Evolutionary conservation across 2,797 vertebrate species (phyloP), one percentile per base, ranked within the genome.

Genomic region (Miichthys miiuy): DNA sequence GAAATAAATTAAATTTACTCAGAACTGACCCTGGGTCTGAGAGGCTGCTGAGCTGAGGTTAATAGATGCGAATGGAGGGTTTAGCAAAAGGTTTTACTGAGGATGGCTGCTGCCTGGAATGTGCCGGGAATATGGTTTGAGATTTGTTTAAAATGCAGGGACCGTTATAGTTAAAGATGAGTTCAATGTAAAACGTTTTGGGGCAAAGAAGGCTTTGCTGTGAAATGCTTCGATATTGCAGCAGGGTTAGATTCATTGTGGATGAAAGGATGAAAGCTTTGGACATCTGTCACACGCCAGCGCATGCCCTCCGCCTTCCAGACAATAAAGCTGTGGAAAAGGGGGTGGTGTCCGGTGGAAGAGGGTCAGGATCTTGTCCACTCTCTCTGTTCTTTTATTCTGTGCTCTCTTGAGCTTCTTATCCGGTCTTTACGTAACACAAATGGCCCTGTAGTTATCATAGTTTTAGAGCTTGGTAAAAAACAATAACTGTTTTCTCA

Each of bases 241-340:
- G 73, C 42, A 81, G 47, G 63, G 34, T 70, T 57, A 23, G 25
- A 68, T 76, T 76, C 46, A 73, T 48, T 83, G 67, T 69, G 75
- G 70, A 74, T 69, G 69, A 72, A 54, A 65, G 68, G 57, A 89
- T 86, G 88, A 87, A 82, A 60, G 80, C 61, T 68, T 81, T 3
- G 67, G 86, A 84, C 82, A 88, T 89, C 83, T 92, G 88, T 89
- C 88, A 89, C 87, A 89, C 56, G 60, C 80, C 72, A 66, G 76
- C 30, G 71, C 77, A 81, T 75, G 75, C 68, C 83, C 83, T 76
- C 74, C 48, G 41, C 74, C 82, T 64, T 63, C 42, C 52, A 80
- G 44, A 89, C 84, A 88, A 88, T 78, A 55, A 74, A 51, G 65
- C 68, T 70, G 52, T 57, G 65, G 52, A 50, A 50, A 2, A 56